phyloP scores from a whole-genome alignment of 2,113 vertebrate species.

The Uropsilus gracilis region DNA sequence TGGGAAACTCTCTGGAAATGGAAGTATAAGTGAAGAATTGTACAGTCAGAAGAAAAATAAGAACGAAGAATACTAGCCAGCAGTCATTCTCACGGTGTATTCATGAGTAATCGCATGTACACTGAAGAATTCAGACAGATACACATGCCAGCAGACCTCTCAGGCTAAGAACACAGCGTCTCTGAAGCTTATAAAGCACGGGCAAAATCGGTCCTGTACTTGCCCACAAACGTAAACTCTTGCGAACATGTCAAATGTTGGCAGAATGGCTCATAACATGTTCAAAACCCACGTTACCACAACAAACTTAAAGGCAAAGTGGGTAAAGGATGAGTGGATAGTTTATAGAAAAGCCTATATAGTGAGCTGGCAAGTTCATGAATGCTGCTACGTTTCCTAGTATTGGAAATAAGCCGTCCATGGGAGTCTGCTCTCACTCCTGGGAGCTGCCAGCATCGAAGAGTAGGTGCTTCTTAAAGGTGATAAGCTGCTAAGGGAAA shows the following conservation, averaged over 20 bases:
- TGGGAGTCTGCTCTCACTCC: not conserved
- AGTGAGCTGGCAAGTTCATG: not conserved
- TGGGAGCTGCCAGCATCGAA: not conserved
- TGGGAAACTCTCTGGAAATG: not conserved
- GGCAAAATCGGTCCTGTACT: not conserved
- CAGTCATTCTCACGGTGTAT: not conserved
- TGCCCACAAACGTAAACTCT: not conserved
- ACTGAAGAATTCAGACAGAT: not conserved
- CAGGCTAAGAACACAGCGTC: not conserved
- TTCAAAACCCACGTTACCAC: too few species aligned
- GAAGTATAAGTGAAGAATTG: not conserved
- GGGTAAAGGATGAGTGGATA: not conserved
- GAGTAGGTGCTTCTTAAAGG: not conserved
- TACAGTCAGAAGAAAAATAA: not conserved
- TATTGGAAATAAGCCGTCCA: not conserved
- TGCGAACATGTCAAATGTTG: not conserved
- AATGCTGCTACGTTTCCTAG: not conserved
- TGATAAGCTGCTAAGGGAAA: conserved; percentile 34
- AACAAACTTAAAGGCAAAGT: not conserved
- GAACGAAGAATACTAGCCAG: not conserved
- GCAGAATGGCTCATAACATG: not conserved
- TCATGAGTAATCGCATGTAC: not conserved
- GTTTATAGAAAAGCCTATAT: not conserved
- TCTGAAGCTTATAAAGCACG: not conserved
- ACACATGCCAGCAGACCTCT: too few species aligned